Percentiles rank a stretch among this genome's conserved stretches.
Conservation (phyloP, 2,113 vertebrate genomes). For the Crotalus viridis region DNA sequence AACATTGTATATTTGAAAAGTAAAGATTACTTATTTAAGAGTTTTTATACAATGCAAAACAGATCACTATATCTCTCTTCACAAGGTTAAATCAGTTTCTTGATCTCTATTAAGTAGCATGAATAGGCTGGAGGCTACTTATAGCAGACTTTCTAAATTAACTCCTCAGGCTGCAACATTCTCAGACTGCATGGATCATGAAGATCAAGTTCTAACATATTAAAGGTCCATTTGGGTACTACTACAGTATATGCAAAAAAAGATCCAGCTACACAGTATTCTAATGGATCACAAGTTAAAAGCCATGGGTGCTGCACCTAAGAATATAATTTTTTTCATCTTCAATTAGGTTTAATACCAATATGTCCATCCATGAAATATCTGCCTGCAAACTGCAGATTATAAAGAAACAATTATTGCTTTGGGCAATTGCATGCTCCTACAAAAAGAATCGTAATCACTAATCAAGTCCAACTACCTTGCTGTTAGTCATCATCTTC, state of each 20-base stretch:
- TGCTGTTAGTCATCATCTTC: not conserved
- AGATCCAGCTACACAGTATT: not conserved
- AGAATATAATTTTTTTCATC: not conserved
- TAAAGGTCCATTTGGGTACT: not conserved
- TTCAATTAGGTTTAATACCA: no score
- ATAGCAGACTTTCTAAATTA: not conserved
- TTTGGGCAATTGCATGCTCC: not conserved
- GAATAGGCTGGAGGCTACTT: not conserved
- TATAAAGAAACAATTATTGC: not conserved
- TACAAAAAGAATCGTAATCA: not conserved
- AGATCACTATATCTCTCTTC: not conserved
- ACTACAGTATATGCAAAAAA: not conserved
- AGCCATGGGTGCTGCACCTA: not conserved
- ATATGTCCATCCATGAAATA: not conserved
- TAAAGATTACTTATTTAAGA: not conserved
- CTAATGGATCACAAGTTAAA: not conserved
- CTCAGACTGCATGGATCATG: not conserved
- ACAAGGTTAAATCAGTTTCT: not conserved
- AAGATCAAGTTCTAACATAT: not conserved
- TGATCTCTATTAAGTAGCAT: not conserved
- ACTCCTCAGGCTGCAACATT: not conserved
- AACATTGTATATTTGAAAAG: not conserved
- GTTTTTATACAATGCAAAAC: not conserved
- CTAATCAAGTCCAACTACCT: not conserved
- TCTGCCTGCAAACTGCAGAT: not conserved